Evolutionary conservation across 2,797 vertebrate species (phyloP).

Genomic region (Trematomus bernacchii): DNA sequence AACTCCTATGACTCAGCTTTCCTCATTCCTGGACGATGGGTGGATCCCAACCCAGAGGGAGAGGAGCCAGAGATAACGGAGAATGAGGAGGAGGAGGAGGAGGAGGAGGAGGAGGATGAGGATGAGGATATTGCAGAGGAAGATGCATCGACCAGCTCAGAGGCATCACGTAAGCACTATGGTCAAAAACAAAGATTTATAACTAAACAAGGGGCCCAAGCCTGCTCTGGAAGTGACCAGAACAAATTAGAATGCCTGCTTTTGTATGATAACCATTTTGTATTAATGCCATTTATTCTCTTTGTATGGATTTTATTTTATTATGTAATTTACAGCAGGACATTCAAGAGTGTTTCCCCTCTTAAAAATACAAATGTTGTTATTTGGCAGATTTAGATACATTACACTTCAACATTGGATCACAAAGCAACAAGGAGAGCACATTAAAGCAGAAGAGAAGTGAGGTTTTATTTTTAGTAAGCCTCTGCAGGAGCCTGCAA

Average conservation of each 20-base stretch:
- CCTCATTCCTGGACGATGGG: conserved; percentile 96
- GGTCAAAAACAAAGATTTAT: conserved; percentile 1
- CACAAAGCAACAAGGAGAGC: no score
- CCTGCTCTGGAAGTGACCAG: not conserved
- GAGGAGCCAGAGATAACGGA: conserved; percentile 87
- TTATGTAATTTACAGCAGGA: not conserved
- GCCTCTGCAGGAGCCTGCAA: not conserved
- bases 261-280: not conserved
- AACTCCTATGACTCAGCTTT: conserved; percentile 95
- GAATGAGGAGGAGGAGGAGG: conserved; percentile 85
- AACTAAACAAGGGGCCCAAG: not conserved
- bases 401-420: not conserved
- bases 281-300: not conserved
- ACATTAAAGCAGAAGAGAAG: not conserved
- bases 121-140: conserved; percentile 81
- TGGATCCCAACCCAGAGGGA: conserved; percentile 86
- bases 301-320: not conserved
- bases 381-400: not conserved
- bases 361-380: not conserved
- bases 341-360: not conserved
- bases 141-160: conserved; percentile 90
- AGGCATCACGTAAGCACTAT: conserved; percentile 84
- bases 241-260: not conserved
- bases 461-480: not conserved
- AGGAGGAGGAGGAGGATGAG: conserved; percentile 67